A percentile compares a stretch with the other conserved stretches of the same genome.
Evolutionary conservation across 2,797 vertebrate species (phyloP).

Genomic region (Myotis pilosus): DNA sequence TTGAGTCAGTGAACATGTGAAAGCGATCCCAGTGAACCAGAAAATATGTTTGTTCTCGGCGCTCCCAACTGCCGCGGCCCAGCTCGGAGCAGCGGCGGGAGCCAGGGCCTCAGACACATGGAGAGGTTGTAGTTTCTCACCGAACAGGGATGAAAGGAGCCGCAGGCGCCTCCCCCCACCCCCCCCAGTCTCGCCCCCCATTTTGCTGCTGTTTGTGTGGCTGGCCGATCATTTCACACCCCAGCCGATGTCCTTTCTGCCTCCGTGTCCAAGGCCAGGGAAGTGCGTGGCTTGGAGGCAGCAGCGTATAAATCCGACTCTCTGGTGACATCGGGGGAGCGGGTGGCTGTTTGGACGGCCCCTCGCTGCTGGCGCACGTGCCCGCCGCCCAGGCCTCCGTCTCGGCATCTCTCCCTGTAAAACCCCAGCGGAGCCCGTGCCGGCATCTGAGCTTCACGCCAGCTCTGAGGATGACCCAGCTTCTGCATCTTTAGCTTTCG

Average conservation of each 20-base stretch:
- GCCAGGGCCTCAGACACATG: slow-evolving; percentile 84
- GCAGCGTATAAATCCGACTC: slow-evolving; percentile 60
- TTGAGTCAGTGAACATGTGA: slow-evolving; percentile 89
- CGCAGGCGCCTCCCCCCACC: slow-evolving; percentile 79
- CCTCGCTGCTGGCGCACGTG: slow-evolving; percentile 57
- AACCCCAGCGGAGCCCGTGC: not conserved
- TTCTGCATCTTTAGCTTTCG: slow-evolving; percentile 76
- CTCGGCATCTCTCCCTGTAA: slow-evolving; percentile 46
- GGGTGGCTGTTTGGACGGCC: slow-evolving; percentile 38
- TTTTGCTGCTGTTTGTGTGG: slow-evolving; percentile 72
- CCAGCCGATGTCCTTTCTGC: slow-evolving; percentile 72
- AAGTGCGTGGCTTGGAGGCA: slow-evolving; percentile 65
- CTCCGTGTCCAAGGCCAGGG: slow-evolving; percentile 55
- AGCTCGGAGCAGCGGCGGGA: slow-evolving; percentile 85
- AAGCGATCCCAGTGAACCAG: slow-evolving; percentile 88
- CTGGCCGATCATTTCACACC: slow-evolving; percentile 37
- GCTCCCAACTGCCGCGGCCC: slow-evolving; percentile 86
- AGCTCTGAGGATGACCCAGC: slow-evolving; percentile 59
- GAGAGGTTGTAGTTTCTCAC: slow-evolving; percentile 84
- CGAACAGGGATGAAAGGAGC: slow-evolving; percentile 79
- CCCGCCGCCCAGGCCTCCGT: slow-evolving; percentile 61
- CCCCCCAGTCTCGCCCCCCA: slow-evolving; percentile 38
- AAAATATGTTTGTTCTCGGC: slow-evolving; percentile 89
- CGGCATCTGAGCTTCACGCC: slow-evolving; percentile 7
- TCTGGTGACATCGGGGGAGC: slow-evolving; percentile 54